phyloP scores from a whole-genome alignment of 2,888 invertebrate genomes.

The Nipponacmea schrenckii region DNA sequence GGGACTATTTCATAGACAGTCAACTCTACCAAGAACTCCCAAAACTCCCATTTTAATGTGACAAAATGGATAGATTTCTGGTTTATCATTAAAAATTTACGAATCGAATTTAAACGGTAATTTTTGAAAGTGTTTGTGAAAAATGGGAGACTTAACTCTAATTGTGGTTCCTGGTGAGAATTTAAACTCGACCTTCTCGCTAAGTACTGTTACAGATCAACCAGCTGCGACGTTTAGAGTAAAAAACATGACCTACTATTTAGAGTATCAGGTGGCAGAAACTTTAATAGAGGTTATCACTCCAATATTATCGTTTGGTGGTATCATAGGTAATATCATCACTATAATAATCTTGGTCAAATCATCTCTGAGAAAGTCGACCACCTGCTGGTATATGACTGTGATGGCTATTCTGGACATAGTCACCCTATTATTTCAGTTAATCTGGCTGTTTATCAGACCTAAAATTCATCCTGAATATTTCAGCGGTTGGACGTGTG shows the following conservation, averaged over 20 bases:
- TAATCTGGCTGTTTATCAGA: slow-evolving; percentile 15
- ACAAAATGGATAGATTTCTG: too few species aligned
- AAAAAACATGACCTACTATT: background rate
- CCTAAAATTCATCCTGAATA: background rate
- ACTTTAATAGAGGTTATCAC: background rate
- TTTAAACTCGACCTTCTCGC: too few species aligned
- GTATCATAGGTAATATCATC: background rate
- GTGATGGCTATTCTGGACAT: slow-evolving; percentile 28
- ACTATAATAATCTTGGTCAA: background rate
- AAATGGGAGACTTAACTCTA: too few species aligned
- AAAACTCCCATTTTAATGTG: too few species aligned
- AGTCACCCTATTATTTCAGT: slow-evolving; percentile 21
- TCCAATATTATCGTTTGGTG: background rate
- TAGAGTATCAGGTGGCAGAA: background rate
- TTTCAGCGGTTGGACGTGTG: slow-evolving; percentile 18
- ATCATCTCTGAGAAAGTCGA: slow-evolving; percentile 18
- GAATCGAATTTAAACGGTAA: too few species aligned
- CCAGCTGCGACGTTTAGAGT: background rate
- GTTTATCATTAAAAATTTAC: too few species aligned
- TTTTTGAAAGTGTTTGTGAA: too few species aligned
- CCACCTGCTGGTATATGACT: slow-evolving; percentile 31
- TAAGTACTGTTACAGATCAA: too few species aligned
- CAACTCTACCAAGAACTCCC: too few species aligned
- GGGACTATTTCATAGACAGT: too few species aligned
- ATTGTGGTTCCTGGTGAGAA: too few species aligned